Conservation (phyloP, 2,888 invertebrate species). For the Caenorhabditis sp. region DNA sequence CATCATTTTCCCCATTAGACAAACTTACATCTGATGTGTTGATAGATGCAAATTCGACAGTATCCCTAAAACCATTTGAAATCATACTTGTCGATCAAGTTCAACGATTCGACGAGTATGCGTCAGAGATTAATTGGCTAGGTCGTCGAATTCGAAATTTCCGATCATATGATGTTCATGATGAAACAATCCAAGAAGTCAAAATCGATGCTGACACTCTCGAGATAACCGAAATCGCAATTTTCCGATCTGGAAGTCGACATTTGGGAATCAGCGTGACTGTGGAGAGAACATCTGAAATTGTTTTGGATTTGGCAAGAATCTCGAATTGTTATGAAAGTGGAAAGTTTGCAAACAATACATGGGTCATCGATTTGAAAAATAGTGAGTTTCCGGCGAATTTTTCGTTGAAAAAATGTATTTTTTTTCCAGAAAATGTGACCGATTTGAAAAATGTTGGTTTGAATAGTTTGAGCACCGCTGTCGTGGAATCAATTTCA, state of each 20-base stretch:
- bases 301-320: conserved; percentile 8
- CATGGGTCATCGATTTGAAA: conserved; percentile 27
- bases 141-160: not conserved
- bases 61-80: conserved; percentile 8
- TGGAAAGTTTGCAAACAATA: conserved; percentile 24
- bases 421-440: conserved; percentile 19
- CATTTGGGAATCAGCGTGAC: conserved; percentile 4
- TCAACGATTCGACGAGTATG: conserved; percentile 5
- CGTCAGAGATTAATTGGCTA: conserved; percentile 11
- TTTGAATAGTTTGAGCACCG: conserved; percentile 19
- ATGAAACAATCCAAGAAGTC: conserved; percentile 9
- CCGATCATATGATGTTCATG: conserved; percentile 1
- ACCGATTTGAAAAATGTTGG: conserved; percentile 20
- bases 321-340: conserved; percentile 29
- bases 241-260: not conserved
- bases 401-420: not conserved
- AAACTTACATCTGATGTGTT: conserved; percentile 17
- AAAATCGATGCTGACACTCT: not conserved
- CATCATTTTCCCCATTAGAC: not conserved
- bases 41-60: not conserved
- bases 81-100: conserved; percentile 5
- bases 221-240: not conserved
- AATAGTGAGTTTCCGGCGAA: conserved; percentile 17
- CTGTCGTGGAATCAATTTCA: conserved; percentile 13
- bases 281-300: conserved; percentile 7